phyloP scores from a whole-genome alignment of 2,797 vertebrate species.

The Macroramphosus scolopax region DNA sequence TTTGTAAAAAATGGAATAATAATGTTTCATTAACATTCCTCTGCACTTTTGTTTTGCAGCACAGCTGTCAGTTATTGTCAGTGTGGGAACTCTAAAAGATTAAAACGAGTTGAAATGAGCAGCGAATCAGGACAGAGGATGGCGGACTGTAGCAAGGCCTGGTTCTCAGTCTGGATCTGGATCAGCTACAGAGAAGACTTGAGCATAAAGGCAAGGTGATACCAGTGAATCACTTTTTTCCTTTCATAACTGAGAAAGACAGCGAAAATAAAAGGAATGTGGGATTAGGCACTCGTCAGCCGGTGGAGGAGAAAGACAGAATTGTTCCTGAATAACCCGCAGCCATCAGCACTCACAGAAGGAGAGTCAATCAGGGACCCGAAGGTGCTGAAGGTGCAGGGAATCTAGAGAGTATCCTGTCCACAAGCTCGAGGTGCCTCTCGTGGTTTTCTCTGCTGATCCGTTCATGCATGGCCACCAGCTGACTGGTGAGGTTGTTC shows the following conservation, averaged over 20 bases:
- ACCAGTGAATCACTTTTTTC: no score
- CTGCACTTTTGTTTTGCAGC: no score
- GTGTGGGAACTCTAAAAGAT: no score
- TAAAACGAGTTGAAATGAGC: no score
- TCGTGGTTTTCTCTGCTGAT: constrained; percentile 45
- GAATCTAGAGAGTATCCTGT: constrained; percentile 43
- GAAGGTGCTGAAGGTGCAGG: constrained; percentile 21
- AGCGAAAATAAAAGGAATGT: constrained; percentile 3
- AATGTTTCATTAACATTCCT: no score
- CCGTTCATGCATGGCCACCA: constrained; percentile 36
- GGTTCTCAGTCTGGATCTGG: no score
- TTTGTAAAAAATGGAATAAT: no score
- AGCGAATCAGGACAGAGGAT: background rate
- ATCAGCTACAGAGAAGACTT: no score
- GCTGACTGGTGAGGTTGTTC: constrained; percentile 47
- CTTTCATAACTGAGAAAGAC: no score
- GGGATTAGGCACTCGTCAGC: constrained; percentile 29
- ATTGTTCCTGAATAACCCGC: constrained; percentile 1
- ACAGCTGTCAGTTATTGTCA: no score
- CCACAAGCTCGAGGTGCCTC: constrained; percentile 39
- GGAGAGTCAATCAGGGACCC: constrained; percentile 9
- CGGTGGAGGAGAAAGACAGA: constrained; percentile 7
- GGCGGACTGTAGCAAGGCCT: background rate
- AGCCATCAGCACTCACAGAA: background rate
- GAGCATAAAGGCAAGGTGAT: no score